These are phyloP conservation scores for Dasyprocta punctata DNA, from an alignment of 2,113 vertebrate species.

Conservation along the genomic window DNA sequence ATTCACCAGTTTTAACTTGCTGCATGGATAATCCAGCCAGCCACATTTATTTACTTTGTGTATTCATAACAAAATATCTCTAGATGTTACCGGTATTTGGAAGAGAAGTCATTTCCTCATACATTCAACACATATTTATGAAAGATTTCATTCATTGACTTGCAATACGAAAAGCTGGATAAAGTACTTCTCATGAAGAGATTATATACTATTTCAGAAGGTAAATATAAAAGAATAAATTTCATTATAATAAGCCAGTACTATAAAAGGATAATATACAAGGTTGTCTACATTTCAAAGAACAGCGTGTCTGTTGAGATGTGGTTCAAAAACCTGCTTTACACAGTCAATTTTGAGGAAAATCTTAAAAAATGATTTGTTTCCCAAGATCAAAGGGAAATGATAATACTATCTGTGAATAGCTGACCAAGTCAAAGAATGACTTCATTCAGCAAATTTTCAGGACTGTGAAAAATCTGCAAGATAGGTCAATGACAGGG, in stretches of 20 bases:
- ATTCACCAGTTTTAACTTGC: neutral
- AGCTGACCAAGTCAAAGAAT: neutral
- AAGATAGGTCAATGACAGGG: neutral
- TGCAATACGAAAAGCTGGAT: neutral
- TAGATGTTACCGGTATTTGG: neutral
- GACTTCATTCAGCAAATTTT: neutral
- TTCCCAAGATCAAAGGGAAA: neutral
- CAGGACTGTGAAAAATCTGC: neutral
- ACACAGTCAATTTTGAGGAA: neutral
- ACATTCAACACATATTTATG: neutral
- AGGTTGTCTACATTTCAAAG: neutral
- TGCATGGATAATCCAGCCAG: neutral
- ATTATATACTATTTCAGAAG: neutral
- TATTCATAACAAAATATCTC: neutral
- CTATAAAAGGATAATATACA: neutral
- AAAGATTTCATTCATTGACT: neutral
- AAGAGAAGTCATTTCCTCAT: neutral
- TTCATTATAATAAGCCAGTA: neutral
- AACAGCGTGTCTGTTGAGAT: neutral
- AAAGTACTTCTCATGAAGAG: neutral
- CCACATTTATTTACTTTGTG: neutral
- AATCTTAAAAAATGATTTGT: neutral
- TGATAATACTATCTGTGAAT: neutral
- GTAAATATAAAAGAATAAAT: neutral
- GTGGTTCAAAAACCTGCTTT: neutral